Conservation (phyloP, 1,140 invertebrate genomes). For the Sinonovacula constricta region DNA sequence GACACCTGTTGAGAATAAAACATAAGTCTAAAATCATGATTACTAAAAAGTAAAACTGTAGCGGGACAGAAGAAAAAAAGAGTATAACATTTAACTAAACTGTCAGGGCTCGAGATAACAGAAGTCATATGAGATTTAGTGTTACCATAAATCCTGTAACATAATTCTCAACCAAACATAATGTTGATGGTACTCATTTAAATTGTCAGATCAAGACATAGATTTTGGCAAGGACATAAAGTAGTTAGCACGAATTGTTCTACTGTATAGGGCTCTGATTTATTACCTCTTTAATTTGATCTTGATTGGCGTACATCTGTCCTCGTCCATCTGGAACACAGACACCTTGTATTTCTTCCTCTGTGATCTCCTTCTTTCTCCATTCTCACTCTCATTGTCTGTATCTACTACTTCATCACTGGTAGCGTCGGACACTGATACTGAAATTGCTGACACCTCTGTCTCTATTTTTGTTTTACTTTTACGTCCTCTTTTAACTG, state of each 20-base stretch:
- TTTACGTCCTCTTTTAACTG: constrained; percentile 4
- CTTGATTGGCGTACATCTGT: constrained; percentile 48
- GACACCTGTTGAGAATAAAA: constrained; percentile 22
- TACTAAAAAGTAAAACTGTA: too few relatives aligned
- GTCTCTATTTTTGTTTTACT: constrained; percentile 1
- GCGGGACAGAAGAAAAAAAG: too few relatives aligned
- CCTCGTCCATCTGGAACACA: constrained; percentile 48
- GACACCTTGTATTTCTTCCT: constrained; percentile 48
- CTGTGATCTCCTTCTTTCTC: constrained; percentile 9
- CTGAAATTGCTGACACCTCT: not conserved
- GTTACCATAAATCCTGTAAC: not conserved
- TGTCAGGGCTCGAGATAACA: not conserved
- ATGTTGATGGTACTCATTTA: not conserved
- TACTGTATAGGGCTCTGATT: too few relatives aligned
- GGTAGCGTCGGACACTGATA: not conserved
- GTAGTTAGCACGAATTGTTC: too few relatives aligned
- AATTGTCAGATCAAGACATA: not conserved
- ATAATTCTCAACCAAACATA: not conserved
- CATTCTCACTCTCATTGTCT: too few relatives aligned
- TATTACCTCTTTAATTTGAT: constrained; percentile 49
- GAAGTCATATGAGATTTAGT: not conserved
- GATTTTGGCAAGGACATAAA: too few relatives aligned
- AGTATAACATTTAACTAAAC: not conserved
- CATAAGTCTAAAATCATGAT: too few relatives aligned
- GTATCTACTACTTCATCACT: constrained; percentile 12